Conservation (phyloP, 2,888 invertebrate species). For the Caenorhabditis macrosperma region DNA sequence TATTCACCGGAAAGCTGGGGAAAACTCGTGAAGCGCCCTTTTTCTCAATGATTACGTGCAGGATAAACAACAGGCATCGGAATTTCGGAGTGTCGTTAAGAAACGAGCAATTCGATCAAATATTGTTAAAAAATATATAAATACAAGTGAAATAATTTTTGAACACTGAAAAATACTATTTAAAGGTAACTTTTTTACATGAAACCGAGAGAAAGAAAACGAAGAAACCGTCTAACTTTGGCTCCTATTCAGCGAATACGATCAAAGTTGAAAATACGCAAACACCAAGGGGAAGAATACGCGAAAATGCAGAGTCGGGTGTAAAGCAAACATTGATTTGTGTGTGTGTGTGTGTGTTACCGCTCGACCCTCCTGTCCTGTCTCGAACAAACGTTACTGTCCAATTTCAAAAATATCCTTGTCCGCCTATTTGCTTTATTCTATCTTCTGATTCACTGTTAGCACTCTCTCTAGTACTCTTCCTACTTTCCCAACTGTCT, state of each 20-base stretch:
- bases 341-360: background rate
- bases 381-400: too few species aligned
- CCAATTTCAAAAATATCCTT: conserved; percentile 15
- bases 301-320: conserved; percentile 8
- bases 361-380: background rate
- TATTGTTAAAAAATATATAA: too few species aligned
- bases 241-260: too few species aligned
- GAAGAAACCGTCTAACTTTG: too few species aligned
- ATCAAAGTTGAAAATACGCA: conserved; percentile 13
- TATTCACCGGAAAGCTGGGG: background rate
- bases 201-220: too few species aligned
- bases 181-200: too few species aligned
- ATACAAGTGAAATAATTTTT: conserved; percentile 7
- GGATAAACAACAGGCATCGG: conserved; percentile 27
- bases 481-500: conserved; percentile 36
- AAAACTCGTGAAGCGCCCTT: conserved; percentile 44
- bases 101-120: background rate
- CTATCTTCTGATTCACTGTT: conserved; percentile 28
- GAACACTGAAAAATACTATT: too few species aligned
- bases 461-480: conserved; percentile 40
- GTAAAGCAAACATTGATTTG: conserved; percentile 7
- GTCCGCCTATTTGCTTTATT: conserved; percentile 30
- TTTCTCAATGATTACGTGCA: conserved; percentile 12
- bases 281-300: conserved; percentile 22
- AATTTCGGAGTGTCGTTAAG: conserved; percentile 38